Percentiles rank a stretch among this genome's conserved stretches.
These are phyloP conservation scores for Molanna angustata DNA, from an alignment of 2,888 invertebrate species.

Conservation along the genomic window DNA sequence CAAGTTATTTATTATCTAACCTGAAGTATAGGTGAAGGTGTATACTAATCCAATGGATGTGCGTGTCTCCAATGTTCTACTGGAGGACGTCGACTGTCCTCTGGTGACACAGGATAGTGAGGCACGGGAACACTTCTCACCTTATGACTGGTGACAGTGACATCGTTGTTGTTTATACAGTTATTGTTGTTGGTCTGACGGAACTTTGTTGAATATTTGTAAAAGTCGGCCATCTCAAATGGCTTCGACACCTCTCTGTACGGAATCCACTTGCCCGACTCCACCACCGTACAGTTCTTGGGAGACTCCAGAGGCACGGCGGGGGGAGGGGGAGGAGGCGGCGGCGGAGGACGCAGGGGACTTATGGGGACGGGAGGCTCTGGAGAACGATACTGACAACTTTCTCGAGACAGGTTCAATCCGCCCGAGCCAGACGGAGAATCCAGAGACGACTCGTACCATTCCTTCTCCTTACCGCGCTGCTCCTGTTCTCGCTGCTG, in stretches of 20 bases:
- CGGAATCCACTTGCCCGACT: conserved; percentile 86
- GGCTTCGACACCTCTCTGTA: conserved; percentile 94
- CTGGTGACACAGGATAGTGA: conserved; percentile 1
- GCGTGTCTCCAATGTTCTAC: conserved; percentile 23
- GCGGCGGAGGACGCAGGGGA: conserved; percentile 39
- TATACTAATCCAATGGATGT: too few relatives aligned
- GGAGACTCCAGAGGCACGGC: conserved; percentile 70
- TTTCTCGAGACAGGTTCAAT: conserved; percentile 27
- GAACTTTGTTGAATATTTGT: conserved; percentile 94
- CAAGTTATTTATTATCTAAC: too few relatives aligned
- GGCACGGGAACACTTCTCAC: neutral
- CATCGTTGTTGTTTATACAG: conserved; percentile 4
- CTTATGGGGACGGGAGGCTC: conserved; percentile 34
- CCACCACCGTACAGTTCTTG: conserved; percentile 80
- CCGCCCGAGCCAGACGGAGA: conserved; percentile 44
- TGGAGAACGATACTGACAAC: conserved; percentile 40
- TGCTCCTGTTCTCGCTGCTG: conserved; percentile 36
- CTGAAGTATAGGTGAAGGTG: too few relatives aligned
- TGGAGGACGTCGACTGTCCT: conserved; percentile 1
- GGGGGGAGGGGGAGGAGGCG: conserved; percentile 19
- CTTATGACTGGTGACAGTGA: conserved; percentile 1
- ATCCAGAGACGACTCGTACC: conserved; percentile 69
- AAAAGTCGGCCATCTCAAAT: conserved; percentile 97
- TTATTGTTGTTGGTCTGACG: conserved; percentile 57
- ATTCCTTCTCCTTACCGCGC: conserved; percentile 59